A percentile compares a stretch with the other conserved stretches of the same genome.
Evolutionary conservation across 2,113 vertebrate genomes (phyloP).

Genomic region (Sturnus vulgaris): DNA sequence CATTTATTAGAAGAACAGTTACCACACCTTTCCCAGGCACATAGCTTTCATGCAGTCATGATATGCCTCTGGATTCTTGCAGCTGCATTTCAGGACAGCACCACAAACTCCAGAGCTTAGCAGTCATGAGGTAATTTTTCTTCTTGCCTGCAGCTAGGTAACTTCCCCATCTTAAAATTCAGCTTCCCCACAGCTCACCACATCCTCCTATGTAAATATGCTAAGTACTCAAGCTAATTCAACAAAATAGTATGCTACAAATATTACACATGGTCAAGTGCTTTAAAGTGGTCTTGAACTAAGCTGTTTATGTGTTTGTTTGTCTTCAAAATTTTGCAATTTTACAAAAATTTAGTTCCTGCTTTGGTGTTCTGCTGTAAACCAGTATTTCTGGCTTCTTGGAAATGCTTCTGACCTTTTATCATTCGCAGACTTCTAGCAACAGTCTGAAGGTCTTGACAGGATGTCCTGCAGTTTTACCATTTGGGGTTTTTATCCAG

Average conservation of each 20-base stretch:
- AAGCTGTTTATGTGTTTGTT: background rate
- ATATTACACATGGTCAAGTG: background rate
- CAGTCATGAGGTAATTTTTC: background rate
- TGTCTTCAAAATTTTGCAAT: background rate
- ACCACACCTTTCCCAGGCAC: background rate
- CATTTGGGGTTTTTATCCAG: background rate
- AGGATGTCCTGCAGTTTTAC: background rate
- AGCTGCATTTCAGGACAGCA: background rate
- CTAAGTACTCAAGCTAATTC: background rate
- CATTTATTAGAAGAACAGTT: background rate
- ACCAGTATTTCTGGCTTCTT: background rate
- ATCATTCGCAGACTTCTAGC: background rate
- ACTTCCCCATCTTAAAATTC: background rate
- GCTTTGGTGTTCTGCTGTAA: background rate
- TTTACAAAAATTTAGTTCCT: background rate
- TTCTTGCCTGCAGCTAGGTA: background rate
- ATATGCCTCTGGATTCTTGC: background rate
- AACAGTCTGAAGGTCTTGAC: background rate
- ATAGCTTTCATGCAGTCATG: background rate
- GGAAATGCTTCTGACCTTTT: background rate
- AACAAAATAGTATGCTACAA: background rate
- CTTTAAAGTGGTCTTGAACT: background rate
- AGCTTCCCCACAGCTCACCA: background rate
- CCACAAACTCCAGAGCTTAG: background rate
- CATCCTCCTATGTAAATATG: background rate